Conservation (phyloP, 2,888 invertebrate species). For the Torymus auratus region DNA sequence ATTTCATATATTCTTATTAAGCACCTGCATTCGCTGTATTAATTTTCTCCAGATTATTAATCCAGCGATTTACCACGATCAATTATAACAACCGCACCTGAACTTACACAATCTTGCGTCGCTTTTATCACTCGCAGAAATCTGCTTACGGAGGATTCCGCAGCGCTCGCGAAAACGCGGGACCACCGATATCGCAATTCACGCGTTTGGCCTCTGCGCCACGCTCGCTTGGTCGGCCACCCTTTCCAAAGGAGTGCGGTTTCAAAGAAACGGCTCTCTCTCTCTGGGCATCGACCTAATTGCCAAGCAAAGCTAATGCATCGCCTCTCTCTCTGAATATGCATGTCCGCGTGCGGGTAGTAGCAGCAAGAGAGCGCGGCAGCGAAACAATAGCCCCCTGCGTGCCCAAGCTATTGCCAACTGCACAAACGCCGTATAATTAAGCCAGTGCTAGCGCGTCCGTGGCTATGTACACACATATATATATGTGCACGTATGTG, state of each 20-base stretch:
- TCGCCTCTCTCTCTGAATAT: slow-evolving; percentile 54
- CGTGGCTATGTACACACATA: not conserved
- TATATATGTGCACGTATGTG: not conserved
- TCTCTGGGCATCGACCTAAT: slow-evolving; percentile 55
- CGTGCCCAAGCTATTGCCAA: slow-evolving; percentile 23
- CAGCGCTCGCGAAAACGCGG: no score
- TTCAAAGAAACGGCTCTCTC: slow-evolving; percentile 16
- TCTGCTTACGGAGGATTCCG: no score
- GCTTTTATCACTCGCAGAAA: no score
- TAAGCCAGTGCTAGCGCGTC: slow-evolving; percentile 11
- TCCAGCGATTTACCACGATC: no score
- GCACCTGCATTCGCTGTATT: no score
- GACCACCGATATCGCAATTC: no score
- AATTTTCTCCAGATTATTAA: no score
- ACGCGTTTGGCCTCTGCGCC: no score
- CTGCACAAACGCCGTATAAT: slow-evolving; percentile 43
- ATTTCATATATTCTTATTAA: no score
- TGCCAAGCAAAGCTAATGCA: slow-evolving; percentile 62
- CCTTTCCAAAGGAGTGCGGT: not conserved
- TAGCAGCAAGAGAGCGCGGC: not conserved
- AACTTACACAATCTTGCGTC: no score
- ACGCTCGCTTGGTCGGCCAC: not conserved
- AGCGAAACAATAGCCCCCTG: slow-evolving; percentile 34
- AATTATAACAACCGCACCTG: no score
- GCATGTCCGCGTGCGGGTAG: slow-evolving; percentile 46